Conservation (phyloP, 2,888 invertebrate genomes). For the Gryllus longicercus region DNA sequence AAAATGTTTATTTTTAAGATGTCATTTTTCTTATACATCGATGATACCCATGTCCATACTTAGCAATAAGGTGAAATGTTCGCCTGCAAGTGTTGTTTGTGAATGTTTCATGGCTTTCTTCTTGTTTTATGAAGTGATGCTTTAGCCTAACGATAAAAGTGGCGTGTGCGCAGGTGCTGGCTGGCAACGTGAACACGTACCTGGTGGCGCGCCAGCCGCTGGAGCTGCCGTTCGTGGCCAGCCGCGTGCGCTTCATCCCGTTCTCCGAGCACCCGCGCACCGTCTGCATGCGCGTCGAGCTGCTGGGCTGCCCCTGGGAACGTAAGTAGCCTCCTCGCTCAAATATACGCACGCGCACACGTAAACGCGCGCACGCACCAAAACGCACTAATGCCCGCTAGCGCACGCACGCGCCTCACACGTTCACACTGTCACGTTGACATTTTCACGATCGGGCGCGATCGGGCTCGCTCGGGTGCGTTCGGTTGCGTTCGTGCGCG, state of each 20-base stretch:
- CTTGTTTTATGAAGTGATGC: too few relatives aligned
- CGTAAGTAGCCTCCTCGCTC: constrained; percentile 54
- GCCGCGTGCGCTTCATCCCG: constrained; percentile 82
- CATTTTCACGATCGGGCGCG: neutral
- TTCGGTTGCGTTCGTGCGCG: too few relatives aligned
- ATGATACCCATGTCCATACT: too few relatives aligned
- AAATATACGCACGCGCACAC: too few relatives aligned
- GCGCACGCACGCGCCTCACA: neutral
- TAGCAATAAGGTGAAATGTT: too few relatives aligned
- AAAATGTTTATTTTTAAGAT: too few relatives aligned
- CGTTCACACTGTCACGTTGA: neutral
- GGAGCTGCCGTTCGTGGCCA: constrained; percentile 81
- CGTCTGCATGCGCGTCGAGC: constrained; percentile 88
- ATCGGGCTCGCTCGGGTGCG: too few relatives aligned
- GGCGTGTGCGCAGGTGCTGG: constrained; percentile 59
- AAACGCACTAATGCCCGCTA: neutral
- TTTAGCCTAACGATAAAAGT: neutral
- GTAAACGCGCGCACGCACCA: neutral
- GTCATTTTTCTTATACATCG: too few relatives aligned
- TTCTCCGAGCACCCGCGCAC: constrained; percentile 81
- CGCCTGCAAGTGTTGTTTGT: too few relatives aligned
- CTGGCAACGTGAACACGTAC: constrained; percentile 75
- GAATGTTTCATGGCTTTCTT: too few relatives aligned
- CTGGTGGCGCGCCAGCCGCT: constrained; percentile 66
- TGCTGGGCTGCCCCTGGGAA: constrained; percentile 80